These are phyloP conservation scores for Drosophila chauvacae DNA, from an alignment of 1,140 invertebrate genomes.

Conservation along the genomic window DNA sequence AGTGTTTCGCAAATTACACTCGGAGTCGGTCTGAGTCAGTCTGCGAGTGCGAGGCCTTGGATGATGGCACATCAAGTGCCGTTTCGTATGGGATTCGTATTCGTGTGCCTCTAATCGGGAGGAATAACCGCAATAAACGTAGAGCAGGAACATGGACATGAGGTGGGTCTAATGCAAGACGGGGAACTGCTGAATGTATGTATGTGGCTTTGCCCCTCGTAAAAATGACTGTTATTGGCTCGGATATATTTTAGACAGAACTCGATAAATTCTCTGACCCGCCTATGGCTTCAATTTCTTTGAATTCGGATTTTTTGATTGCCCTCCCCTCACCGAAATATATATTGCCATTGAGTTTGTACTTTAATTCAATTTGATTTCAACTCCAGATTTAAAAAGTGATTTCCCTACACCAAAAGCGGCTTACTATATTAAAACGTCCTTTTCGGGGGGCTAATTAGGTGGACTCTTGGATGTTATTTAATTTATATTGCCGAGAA, in stretches of 20 bases:
- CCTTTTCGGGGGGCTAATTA: not conserved
- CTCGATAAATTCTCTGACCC: not conserved
- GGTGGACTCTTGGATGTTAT: constrained; percentile 3
- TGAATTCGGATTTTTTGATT: not conserved
- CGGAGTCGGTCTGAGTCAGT: not conserved
- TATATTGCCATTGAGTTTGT: not conserved
- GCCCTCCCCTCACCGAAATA: no score
- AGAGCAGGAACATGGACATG: not conserved
- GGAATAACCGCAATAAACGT: not conserved
- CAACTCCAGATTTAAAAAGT: not conserved
- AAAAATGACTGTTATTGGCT: constrained; percentile 2
- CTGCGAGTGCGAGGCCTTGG: not conserved
- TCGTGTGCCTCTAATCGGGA: not conserved
- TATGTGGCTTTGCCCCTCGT: not conserved
- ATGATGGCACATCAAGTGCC: constrained; percentile 6
- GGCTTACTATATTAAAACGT: not conserved
- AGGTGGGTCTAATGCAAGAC: not conserved
- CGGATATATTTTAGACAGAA: not conserved
- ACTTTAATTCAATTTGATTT: not conserved
- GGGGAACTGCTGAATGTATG: no score
- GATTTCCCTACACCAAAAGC: not conserved
- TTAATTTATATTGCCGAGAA: constrained; percentile 23
- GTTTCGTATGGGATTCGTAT: constrained; percentile 3
- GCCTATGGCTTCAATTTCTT: constrained; percentile 7
- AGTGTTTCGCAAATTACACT: constrained; percentile 34